Base-by-base conservation (phyloP, 1,140 invertebrate genomes). In the Callitettix versicolor region DNA sequence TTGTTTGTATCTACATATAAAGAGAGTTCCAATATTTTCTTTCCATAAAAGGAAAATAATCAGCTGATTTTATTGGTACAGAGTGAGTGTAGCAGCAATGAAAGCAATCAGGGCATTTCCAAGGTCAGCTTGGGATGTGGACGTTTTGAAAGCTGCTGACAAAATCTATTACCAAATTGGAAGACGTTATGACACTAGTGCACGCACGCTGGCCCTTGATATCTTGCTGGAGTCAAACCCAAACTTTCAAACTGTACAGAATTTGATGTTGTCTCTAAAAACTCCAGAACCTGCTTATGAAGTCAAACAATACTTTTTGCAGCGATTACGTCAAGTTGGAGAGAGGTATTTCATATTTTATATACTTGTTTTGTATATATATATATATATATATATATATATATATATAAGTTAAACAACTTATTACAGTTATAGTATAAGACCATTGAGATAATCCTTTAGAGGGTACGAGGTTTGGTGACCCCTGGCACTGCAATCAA, bases 151-250 rank as follows among this genome's bases (percentile, higher is more conserved):
- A 42, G 64, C 67, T 3, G 80, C 81, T 2, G 60, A 70, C 17
- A 68, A 68, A 46, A 76, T 85, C 14, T 86, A 86, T 63, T 79
- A 79, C 57, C 84, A 88, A 63, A 64, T 80, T 3, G 72, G 70
- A 5, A 75, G 71, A 58, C 77, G 76, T 47, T 73, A 73, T 59
- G 87, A 90, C 63, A 82, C 84, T 14, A 87, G 82, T 21, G 74
- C 80, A 0, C 71, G 86, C 60, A 82, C 82, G 1, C 58, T 89
- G 38, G 83, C 86, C 0, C 64, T 83, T 9, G 84, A 90, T 62
- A 73, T 90, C 9, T 68, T 90, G n/a, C 68, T 90, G 0, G 73
- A 79, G 49, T 65, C 72, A 15, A 69, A 76, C 6, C 76, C 79
- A 1, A 69, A 67, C 12, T 70, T 79, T 14, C 71, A 76, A 17